Percentiles rank a stretch among this genome's conserved stretches.
Conservation (phyloP, 2,888 invertebrate genomes). For the Dicyrtoma fusca region DNA sequence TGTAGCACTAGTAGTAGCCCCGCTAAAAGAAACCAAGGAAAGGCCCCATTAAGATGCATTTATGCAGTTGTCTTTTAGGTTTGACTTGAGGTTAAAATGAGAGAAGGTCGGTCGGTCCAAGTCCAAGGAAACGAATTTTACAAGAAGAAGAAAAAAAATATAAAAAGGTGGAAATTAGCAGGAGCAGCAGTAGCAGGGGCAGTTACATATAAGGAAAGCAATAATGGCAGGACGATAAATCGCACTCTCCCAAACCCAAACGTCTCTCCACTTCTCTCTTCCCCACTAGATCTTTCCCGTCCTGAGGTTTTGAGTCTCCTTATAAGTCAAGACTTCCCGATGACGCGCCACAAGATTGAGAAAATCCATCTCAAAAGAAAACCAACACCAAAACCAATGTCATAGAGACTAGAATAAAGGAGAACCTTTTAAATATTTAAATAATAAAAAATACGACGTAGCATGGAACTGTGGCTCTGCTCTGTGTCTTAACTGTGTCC, state of each 20-base stretch:
- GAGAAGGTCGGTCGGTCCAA: background rate
- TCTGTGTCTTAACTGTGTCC: background rate
- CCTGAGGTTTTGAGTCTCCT: background rate
- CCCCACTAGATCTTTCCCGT: no score
- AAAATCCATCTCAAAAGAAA: background rate
- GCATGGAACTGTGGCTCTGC: background rate
- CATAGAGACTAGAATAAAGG: background rate
- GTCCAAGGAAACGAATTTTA: background rate
- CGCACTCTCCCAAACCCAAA: background rate
- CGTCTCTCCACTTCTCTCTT: background rate
- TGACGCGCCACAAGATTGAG: background rate
- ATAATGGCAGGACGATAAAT: slow-evolving; percentile 25
- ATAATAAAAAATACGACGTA: no score
- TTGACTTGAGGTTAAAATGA: background rate
- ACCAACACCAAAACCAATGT: background rate
- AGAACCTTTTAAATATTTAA: background rate
- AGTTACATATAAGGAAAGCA: slow-evolving; percentile 22
- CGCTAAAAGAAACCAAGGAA: background rate
- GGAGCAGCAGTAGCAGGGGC: slow-evolving; percentile 34
- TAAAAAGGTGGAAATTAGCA: slow-evolving; percentile 1
- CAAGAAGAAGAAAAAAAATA: background rate
- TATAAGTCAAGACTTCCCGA: slow-evolving; percentile 10
- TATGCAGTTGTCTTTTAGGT: background rate
- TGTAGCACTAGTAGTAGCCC: background rate
- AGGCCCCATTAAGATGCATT: background rate